Conservation (phyloP, 2,113 vertebrate species). For the Mungos mungo region DNA sequence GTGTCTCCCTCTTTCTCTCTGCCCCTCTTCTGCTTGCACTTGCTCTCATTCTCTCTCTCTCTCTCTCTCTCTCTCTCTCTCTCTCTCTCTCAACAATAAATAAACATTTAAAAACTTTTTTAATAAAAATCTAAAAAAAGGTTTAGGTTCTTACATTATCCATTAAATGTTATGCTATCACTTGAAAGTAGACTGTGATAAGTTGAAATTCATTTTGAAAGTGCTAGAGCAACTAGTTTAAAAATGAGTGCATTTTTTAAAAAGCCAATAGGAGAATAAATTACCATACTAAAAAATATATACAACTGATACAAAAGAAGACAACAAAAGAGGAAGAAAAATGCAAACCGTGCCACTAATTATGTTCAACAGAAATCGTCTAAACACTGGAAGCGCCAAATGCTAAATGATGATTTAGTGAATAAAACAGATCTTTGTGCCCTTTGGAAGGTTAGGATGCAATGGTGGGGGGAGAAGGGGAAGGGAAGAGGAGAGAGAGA, state of each 20-base stretch:
- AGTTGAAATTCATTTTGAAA: conserved; percentile 8
- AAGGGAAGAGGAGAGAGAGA: neutral
- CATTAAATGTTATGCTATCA: neutral
- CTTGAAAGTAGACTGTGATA: neutral
- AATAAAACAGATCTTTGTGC: neutral
- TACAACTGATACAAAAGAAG: neutral
- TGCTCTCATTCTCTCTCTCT: no score
- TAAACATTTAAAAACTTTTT: no score
- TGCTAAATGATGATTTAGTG: neutral
- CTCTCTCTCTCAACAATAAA: no score
- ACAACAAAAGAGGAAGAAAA: neutral
- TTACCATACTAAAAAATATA: conserved; percentile 15
- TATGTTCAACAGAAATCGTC: conserved; percentile 16
- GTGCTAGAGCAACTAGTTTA: neutral
- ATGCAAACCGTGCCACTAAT: neutral
- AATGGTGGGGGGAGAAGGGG: neutral
- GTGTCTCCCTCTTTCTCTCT: no score
- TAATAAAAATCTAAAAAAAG: neutral
- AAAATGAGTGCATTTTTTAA: neutral
- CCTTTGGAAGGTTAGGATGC: neutral
- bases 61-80: no score
- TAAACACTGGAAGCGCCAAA: neutral
- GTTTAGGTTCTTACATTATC: neutral
- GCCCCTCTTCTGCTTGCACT: no score
- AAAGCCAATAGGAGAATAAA: neutral